Conservation (phyloP, 2,113 vertebrate genomes). For the Melanocharis versteri region DNA sequence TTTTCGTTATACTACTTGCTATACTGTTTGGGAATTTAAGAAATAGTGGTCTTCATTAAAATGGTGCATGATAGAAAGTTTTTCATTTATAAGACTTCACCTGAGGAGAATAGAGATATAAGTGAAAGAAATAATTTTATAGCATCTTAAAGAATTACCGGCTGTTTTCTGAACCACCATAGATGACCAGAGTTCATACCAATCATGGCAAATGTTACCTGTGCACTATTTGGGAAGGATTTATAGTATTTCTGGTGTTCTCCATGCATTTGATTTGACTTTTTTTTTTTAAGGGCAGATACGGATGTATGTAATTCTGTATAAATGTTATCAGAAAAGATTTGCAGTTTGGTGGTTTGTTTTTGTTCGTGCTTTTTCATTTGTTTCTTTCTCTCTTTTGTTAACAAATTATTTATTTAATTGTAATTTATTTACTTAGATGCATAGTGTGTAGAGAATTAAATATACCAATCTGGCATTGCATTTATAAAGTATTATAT, state of each 20-base stretch:
- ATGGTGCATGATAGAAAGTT: not conserved
- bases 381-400: not conserved
- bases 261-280: not conserved
- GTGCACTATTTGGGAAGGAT: not conserved
- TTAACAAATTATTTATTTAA: not conserved
- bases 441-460: not conserved
- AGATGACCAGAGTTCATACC: not conserved
- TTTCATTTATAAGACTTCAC: not conserved
- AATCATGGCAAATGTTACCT: not conserved
- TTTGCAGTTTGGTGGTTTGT: not conserved
- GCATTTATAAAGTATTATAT: not conserved
- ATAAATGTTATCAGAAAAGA: not conserved
- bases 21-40: not conserved
- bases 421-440: not conserved
- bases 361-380: not conserved
- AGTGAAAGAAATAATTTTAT: not conserved
- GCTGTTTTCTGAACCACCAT: not conserved
- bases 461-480: not conserved
- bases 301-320: fast-evolving
- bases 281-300: not conserved
- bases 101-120: not conserved
- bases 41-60: not conserved
- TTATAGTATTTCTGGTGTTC: not conserved
- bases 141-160: not conserved
- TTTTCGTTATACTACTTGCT: not conserved